Evolutionary conservation across 1,140 invertebrate genomes (phyloP).

Genomic region (Drosophila aff.): DNA sequence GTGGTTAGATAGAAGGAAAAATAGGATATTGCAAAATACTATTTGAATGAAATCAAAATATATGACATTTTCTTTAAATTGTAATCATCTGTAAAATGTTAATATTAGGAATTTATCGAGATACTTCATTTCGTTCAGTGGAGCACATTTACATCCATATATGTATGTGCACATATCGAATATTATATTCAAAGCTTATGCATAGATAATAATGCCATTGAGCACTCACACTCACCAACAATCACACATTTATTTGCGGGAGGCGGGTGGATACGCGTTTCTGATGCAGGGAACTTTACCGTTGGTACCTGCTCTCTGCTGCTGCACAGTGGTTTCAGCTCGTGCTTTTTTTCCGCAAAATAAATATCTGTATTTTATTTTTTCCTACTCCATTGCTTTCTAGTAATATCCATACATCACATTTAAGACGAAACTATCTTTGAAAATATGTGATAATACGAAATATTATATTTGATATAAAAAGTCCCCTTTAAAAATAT

Average conservation of each 20-base stretch:
- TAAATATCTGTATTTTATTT: neutral
- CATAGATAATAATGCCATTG: slow-evolving; percentile 50
- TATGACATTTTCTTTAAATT: too few species aligned
- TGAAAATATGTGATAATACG: too few species aligned
- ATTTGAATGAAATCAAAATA: too few species aligned
- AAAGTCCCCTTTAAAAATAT: too few species aligned
- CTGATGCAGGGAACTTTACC: slow-evolving; percentile 20
- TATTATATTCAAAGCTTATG: slow-evolving; percentile 40
- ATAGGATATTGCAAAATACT: too few species aligned
- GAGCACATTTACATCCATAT: neutral
- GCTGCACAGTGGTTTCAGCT: neutral
- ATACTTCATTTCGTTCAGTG: neutral
- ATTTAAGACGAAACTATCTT: too few species aligned
- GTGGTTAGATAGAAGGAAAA: too few species aligned
- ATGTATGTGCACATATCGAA: slow-evolving; percentile 5
- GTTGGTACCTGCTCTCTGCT: slow-evolving; percentile 31
- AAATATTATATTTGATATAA: too few species aligned
- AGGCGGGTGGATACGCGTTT: neutral
- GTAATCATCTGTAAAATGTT: neutral
- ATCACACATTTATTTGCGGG: slow-evolving; percentile 31
- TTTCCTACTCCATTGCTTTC: too few species aligned
- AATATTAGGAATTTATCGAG: neutral
- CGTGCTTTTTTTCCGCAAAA: neutral
- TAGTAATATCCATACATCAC: too few species aligned
- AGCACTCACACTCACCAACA: neutral